Evolutionary conservation across 2,888 invertebrate species (phyloP), one percentile per base, ranked within the genome.

Genomic region (Eudemis profundana): DNA sequence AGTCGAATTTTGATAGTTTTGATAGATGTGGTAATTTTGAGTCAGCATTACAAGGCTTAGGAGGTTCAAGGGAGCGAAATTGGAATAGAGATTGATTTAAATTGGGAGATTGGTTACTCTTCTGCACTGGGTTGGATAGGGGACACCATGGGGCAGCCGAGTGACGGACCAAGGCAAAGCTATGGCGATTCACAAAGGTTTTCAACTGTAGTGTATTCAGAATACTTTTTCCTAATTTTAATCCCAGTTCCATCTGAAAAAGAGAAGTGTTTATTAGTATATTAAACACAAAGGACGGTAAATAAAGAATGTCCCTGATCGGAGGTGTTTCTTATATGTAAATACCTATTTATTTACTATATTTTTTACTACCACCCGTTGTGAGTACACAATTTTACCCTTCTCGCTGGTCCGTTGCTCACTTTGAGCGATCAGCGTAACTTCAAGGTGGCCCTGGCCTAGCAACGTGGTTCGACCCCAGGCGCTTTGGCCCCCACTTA

Each of bases 201-300:
- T 36, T 44, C 10, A 42, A 54, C 17, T 64, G 44, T 17, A 44
- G 54, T 21, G 38, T 49, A 8, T 38, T 65, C 51, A 56, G 47
- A 21, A 70, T 69, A 69, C 70, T 73, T 65, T 66, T 66, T 69
- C 68, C 57, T 67, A 79, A 72, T 78, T 79, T 78, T 44, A 78
- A 64, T 56, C 76, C 70, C 67, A 74, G 75, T 73, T 84, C 80
- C 88, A 89, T 87, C 87, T 89, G 81, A 65, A 80, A 83, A 38
- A 68, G 40, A 62, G 21, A 7, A 15, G 23, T 5, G 8, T 4
- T 50, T n/a, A 38, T 12, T 5, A 36, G 12, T 27, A 27, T 27
- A 27, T n/a, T n/a, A n/a, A n/a, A n/a, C n/a, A n/a, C n/a, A n/a
- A n/a, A n/a, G n/a, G n/a, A n/a, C n/a, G n/a, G n/a, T n/a, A n/a